Evolutionary conservation across 2,113 vertebrate genomes (phyloP), one percentile per base, ranked within the genome.

Genomic region (Notothenia coriiceps): DNA sequence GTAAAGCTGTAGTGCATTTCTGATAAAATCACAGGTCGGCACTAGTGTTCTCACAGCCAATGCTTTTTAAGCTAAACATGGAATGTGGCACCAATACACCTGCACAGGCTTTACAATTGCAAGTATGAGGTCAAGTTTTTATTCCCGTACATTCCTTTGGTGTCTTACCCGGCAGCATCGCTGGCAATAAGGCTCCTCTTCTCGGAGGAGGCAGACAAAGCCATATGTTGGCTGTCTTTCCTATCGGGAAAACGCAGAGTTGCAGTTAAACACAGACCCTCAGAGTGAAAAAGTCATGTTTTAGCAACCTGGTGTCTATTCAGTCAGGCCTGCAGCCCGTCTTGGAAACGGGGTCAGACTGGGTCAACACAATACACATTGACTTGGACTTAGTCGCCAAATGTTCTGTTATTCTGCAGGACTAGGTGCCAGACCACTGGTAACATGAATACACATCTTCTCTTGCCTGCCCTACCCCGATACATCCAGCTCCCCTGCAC

Each of bases 71-170:
- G 80, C 83, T 91, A 88, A 89, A 90, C 92, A 75, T 87, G 85
- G 84, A 80, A 86, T 84, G 81, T 55, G 86, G 74, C 75, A 83
- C 57, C 83, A 83, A 79, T 92, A 93, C 91, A 94, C 92, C 88
- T 88, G 43, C 10, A 10, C 47, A 62, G 81, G 77, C 74, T 85
- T 93, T 57, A 29, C 90, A 93, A 92, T 93, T 94, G 91, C 74
- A 86, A 91, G 77, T 76, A 91, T 64, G 76, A 88, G 74, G 65
- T 50, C 56, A 13, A 79, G 75, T 68, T 74, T 88, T 78, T 70
- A 79, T 91, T 82, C 83, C 70, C 4, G 44, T 71, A 62, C 78
- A 84, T 92, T 92, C 85, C 81, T 85, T 74, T n/a, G 79, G 85
- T 79, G n/a, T 83, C 91, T 93, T 87, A 91, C 92, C 85, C 83